These are phyloP conservation scores for Rhynchotus rufescens DNA, from an alignment of 2,797 vertebrate species.

Conservation along the genomic window DNA sequence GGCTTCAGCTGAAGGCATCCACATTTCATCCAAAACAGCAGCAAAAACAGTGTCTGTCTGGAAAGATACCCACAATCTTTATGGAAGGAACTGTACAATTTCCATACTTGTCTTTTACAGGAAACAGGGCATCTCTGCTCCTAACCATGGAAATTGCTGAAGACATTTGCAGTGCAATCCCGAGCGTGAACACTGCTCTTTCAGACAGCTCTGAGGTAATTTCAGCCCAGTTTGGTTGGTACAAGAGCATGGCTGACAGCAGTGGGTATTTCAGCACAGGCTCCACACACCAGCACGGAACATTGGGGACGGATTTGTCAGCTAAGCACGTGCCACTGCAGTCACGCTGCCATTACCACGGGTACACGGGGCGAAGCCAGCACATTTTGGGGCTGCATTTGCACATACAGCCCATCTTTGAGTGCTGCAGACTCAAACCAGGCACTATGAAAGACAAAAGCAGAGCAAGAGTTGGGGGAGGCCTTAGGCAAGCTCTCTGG, in stretches of 20 bases:
- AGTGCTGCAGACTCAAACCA: background rate
- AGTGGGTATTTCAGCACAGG: background rate
- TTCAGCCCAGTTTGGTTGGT: background rate
- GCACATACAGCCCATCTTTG: no score
- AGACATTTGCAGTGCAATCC: background rate
- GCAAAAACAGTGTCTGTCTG: background rate
- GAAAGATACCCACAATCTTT: background rate
- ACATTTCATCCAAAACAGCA: background rate
- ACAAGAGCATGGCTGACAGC: background rate
- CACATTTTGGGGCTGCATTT: no score
- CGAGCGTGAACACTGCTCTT: background rate
- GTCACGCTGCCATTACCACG: accelerated
- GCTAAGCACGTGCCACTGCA: background rate
- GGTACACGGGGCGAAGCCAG: background rate
- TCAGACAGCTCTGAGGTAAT: background rate
- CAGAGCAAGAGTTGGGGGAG: slow-evolving; percentile 3
- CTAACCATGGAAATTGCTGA: background rate
- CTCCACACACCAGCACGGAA: background rate
- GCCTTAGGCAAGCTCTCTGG: slow-evolving; percentile 27
- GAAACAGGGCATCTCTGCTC: background rate
- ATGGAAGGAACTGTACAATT: background rate
- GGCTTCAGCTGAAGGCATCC: background rate
- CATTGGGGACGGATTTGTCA: background rate
- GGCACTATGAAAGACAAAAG: background rate
- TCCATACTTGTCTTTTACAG: background rate